Base-by-base conservation (phyloP, 1,140 invertebrate species). In the Drosophila lacteicornis region DNA sequence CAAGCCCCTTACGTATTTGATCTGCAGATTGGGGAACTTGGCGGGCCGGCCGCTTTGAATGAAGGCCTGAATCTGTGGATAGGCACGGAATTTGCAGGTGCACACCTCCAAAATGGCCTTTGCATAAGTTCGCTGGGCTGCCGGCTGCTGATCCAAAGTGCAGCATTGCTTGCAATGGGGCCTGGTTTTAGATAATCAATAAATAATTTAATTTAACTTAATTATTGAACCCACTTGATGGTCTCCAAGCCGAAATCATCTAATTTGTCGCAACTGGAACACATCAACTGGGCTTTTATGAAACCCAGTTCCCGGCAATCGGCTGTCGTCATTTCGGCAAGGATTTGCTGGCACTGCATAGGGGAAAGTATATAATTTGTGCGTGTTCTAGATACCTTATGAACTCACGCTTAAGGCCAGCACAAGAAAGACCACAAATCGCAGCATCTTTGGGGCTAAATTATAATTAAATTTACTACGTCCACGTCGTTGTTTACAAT, bases 31-130 rank as follows among this genome's bases (percentile, higher is more conserved):
- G 45, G 97, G 96, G 82, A 98, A 99, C 91, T 98, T 96, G 8
- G 95, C 94, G 13, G 97, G 96, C 73, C 95, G 93, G 67, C 98
- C 96, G 93, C 97, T 97, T 93, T 98, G 98, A 47, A 98, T 96
- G 92, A 99, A 99, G 45, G 98, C 98, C 95, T 98, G 97, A 84
- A 99, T 98, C 94, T 99, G 98, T 50, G 98, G 98, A 95, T 98
- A 99, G 42, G 97, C 96, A 68, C 97, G 97, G 94, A 98, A 98
- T 94, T 99, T 99, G 93, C 98, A 99, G 70, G 97, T 98, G 92
- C 98, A 99, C 1, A 99, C 97, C 95, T 98, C 97, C 30, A 99
- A 93, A 51, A 97, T 95, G 15, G 98, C 98, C 93, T 96, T 96
- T 12, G 97, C 96, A 93, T 97, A 98, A 50, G 94, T 93, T 27